A percentile compares a stretch with the other conserved stretches of the same genome.
phyloP scores from a whole-genome alignment of 2,113 vertebrate species.

The Tursiops truncatus region DNA sequence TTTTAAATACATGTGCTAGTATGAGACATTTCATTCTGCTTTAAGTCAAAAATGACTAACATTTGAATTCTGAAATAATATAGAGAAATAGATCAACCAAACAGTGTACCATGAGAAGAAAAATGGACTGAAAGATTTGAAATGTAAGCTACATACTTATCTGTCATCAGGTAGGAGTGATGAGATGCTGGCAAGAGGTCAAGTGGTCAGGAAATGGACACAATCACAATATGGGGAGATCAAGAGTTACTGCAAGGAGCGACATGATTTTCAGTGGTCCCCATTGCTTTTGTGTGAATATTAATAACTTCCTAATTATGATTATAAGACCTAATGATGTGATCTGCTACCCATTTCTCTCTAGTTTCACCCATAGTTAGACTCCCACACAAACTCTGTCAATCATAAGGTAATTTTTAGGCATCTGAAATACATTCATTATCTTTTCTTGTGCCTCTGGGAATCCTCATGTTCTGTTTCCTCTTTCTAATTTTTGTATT shows the following conservation, averaged over 20 bases:
- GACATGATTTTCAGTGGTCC: neutral
- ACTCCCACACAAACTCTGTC: neutral
- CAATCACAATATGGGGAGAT: neutral
- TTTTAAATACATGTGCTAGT: neutral
- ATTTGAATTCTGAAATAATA: slow-evolving; percentile 17
- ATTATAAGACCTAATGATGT: neutral
- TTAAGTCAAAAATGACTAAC: neutral
- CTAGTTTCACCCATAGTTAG: neutral
- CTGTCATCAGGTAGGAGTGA: neutral
- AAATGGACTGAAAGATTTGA: neutral
- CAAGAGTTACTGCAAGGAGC: neutral
- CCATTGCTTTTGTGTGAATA: neutral
- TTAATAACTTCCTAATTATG: neutral
- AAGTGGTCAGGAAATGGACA: neutral
- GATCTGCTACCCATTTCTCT: neutral
- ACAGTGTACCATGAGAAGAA: neutral
- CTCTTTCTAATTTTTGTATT: neutral
- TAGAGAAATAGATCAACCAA: neutral
- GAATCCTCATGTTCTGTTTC: neutral
- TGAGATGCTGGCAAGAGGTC: neutral
- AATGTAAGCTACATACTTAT: neutral
- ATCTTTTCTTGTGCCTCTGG: neutral
- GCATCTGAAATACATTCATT: neutral
- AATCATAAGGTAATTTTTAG: neutral
- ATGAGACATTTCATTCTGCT: neutral